A percentile compares a stretch with the other conserved stretches of the same genome.
phyloP scores from a whole-genome alignment of 2,113 vertebrate genomes.

The Plecturocebus donacophilus region DNA sequence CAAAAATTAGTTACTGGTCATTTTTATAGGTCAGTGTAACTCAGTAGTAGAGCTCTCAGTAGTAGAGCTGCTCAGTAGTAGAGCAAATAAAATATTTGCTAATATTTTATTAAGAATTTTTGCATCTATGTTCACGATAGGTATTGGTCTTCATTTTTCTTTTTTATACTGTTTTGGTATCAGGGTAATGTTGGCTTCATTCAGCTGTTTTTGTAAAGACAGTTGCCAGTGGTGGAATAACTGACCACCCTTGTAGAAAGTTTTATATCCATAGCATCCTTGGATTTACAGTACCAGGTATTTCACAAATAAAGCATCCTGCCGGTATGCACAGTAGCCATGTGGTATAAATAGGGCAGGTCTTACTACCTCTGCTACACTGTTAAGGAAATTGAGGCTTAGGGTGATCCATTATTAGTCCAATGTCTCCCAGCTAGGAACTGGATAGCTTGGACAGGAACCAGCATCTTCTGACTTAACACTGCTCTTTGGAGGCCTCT shows the following conservation, averaged over 20 bases:
- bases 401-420: neutral
- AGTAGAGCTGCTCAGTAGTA: too few relatives aligned
- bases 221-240: neutral
- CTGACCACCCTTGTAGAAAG: neutral
- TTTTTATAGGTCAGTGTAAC: neutral
- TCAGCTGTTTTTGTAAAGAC: neutral
- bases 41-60: neutral
- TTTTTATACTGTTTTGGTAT: neutral
- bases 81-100: neutral
- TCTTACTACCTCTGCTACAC: neutral
- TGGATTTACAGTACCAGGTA: neutral
- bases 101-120: neutral
- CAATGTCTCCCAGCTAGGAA: neutral
- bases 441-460: neutral
- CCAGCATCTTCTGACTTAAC: neutral
- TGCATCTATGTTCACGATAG: neutral
- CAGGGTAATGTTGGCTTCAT: neutral
- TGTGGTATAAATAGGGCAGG: neutral
- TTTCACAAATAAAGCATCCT: neutral
- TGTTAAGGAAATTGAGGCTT: neutral
- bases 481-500: neutral
- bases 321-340: neutral
- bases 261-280: neutral
- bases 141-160: neutral
- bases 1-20: neutral